phyloP scores from a whole-genome alignment of 2,797 vertebrate species.

The Phaenicophaeus curvirostris region DNA sequence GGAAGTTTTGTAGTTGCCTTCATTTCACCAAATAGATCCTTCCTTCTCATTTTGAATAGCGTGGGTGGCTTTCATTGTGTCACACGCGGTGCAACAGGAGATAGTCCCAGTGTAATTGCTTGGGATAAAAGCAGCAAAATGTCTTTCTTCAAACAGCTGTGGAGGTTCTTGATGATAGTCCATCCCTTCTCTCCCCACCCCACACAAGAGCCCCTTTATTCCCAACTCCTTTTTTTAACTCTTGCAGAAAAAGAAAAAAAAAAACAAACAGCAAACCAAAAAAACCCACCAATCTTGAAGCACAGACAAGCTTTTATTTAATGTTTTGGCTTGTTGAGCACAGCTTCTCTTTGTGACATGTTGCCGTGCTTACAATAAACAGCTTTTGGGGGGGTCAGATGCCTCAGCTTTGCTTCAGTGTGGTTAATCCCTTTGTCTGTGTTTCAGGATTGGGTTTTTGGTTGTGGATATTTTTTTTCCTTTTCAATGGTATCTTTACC shows the following conservation, averaged over 20 bases:
- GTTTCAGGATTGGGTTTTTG: background rate
- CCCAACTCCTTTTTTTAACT: background rate
- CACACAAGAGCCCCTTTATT: background rate
- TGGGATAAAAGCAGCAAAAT: conserved; percentile 29
- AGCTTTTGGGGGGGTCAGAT: conserved; percentile 45
- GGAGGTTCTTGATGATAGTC: background rate
- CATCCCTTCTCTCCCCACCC: background rate
- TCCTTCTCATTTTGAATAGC: background rate
- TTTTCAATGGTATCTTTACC: background rate
- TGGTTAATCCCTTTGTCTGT: conserved; percentile 36
- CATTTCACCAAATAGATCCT: background rate
- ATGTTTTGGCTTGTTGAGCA: conserved; percentile 21
- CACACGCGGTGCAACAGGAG: background rate
- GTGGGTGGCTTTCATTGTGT: background rate
- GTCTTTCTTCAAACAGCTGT: background rate
- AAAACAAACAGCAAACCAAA: too few relatives aligned
- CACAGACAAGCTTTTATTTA: conserved; percentile 42
- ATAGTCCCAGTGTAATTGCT: conserved; percentile 32
- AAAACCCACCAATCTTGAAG: background rate
- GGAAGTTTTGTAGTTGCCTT: background rate
- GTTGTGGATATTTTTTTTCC: background rate
- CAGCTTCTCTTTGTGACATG: background rate
- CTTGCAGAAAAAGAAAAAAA: too few relatives aligned
- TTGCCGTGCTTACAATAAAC: conserved; percentile 42
- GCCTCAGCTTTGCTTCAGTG: conserved; percentile 51